A percentile compares a stretch with the other conserved stretches of the same genome.
These are phyloP conservation scores for Empis livida DNA, from an alignment of 2,888 invertebrate species.

Conservation along the genomic window DNA sequence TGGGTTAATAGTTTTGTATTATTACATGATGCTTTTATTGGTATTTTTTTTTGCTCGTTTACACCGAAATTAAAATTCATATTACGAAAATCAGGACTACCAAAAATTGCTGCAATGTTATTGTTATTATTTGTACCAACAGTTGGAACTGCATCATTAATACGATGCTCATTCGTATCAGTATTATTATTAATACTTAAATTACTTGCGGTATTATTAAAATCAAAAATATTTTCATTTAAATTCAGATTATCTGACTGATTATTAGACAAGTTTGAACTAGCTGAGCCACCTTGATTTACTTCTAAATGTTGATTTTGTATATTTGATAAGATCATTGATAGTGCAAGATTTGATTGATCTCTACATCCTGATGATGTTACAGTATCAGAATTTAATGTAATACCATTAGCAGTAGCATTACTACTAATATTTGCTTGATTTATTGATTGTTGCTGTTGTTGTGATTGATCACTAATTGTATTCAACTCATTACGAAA, in stretches of 20 bases:
- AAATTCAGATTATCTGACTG: constrained; percentile 2
- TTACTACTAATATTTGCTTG: constrained; percentile 9
- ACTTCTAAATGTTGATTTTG: background rate
- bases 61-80: constrained; percentile 30
- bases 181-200: constrained; percentile 4
- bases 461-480: constrained; percentile 7
- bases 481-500: constrained; percentile 17
- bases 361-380: background rate
- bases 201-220: constrained; percentile 4
- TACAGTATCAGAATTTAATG: background rate
- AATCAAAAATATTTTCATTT: constrained; percentile 5
- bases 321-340: background rate
- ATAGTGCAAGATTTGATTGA: background rate
- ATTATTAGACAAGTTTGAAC: background rate
- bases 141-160: background rate
- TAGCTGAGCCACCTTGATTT: background rate
- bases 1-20: constrained; percentile 10
- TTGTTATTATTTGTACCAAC: constrained; percentile 2
- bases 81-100: constrained; percentile 18
- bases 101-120: constrained; percentile 8
- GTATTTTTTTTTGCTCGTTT: constrained; percentile 29
- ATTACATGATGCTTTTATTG: constrained; percentile 19
- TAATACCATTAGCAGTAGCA: background rate
- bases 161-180: background rate
- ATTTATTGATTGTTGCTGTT: constrained; percentile 16